Percentiles rank a stretch among this genome's conserved stretches.
These are phyloP conservation scores for Drosophila murphyi DNA, from an alignment of 1,140 invertebrate species.

Conservation along the genomic window DNA sequence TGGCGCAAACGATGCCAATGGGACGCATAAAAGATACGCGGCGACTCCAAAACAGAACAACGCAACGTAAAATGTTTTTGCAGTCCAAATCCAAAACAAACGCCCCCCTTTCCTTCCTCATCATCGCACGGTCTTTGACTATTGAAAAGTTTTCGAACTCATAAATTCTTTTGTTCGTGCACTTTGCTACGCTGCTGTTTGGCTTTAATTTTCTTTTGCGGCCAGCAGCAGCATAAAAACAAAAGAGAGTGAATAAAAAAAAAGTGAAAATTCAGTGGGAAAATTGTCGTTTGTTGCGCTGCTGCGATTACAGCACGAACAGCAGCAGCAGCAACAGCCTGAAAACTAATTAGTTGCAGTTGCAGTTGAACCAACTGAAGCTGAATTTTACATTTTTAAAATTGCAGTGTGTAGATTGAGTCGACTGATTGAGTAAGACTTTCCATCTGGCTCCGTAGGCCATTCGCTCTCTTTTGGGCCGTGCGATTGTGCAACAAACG, in stretches of 20 bases:
- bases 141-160: constrained; percentile 68
- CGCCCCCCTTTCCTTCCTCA: background rate
- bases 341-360: constrained; percentile 78
- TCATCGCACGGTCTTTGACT: constrained; percentile 10
- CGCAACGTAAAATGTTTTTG: constrained; percentile 7
- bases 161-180: constrained; percentile 75
- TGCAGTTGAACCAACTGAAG: constrained; percentile 52
- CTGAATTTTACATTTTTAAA: constrained; percentile 66
- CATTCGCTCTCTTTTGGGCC: constrained; percentile 29
- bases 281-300: constrained; percentile 74
- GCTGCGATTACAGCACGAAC: constrained; percentile 62
- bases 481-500: constrained; percentile 47
- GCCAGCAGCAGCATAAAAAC: constrained; percentile 24
- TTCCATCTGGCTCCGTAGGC: constrained; percentile 38
- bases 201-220: constrained; percentile 67
- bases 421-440: constrained; percentile 68
- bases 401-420: constrained; percentile 41
- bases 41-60: constrained; percentile 6
- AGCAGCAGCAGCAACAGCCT: constrained; percentile 44
- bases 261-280: constrained; percentile 79
- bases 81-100: background rate
- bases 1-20: constrained; percentile 60
- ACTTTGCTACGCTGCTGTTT: constrained; percentile 34
- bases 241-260: constrained; percentile 47
- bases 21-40: constrained; percentile 65